Evolutionary conservation across 1,140 invertebrate species (phyloP).

Genomic region (Bombus haemorrhoidalis): DNA sequence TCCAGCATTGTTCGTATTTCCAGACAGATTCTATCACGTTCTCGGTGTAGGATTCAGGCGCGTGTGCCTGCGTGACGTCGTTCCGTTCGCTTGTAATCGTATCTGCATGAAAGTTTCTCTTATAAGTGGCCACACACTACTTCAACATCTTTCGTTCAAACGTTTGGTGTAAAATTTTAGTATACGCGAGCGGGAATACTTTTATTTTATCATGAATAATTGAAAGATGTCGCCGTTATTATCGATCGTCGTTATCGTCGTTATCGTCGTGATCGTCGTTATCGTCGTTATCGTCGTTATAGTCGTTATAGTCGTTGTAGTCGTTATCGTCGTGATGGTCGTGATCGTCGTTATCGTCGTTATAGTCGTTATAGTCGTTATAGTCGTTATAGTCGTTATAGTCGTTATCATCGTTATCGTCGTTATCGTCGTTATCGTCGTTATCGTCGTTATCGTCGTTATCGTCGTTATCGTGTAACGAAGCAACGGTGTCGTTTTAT

Average conservation of each 20-base stretch:
- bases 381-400: too few relatives aligned
- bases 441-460: too few relatives aligned
- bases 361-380: too few relatives aligned
- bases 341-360: too few relatives aligned
- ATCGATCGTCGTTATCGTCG: not conserved
- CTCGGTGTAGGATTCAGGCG: not conserved
- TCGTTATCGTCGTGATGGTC: too few relatives aligned
- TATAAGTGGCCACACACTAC: accelerated
- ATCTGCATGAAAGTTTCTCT: not conserved
- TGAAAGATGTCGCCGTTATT: not conserved
- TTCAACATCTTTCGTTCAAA: too few relatives aligned
- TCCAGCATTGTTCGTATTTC: constrained; percentile 74
- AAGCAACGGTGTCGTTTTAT: not conserved
- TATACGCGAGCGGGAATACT: not conserved
- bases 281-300: too few relatives aligned
- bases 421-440: too few relatives aligned
- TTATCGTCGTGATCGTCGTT: too few relatives aligned
- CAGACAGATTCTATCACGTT: not conserved
- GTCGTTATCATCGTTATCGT: too few relatives aligned
- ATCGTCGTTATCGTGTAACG: not conserved
- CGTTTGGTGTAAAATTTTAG: too few relatives aligned
- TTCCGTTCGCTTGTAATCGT: not conserved
- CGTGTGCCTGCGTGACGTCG: not conserved
- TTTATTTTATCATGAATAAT: not conserved
- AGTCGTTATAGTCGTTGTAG: too few relatives aligned